Base-by-base conservation (phyloP, 2,797 vertebrate genomes). In the Poecilia gillii region DNA sequence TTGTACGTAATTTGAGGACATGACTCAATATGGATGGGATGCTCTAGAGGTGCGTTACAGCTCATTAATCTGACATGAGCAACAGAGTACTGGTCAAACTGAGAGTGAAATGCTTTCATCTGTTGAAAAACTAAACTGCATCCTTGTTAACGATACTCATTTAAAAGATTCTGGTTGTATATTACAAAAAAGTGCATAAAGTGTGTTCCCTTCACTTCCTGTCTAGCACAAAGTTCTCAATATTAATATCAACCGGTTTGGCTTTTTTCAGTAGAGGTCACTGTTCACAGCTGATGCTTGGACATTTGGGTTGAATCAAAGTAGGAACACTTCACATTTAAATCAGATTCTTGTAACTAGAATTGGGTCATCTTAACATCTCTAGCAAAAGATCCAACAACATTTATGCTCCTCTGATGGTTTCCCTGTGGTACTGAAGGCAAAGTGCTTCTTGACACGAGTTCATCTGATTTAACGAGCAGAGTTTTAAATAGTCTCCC, bases 41-140 rank as follows among this genome's bases (percentile, higher is more conserved):
- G 72, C 72, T 80, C 0, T 46, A 86, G 81, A 86, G 62, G 72
- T 31, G 31, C n/a, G 74, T 85, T 86, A 72, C 77, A 74, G 71
- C 75, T 92, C 88, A 85, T 91, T 87, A 89, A 36, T 66, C 66
- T 79, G 55, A 81, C 77, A 82, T 6, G 43, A 84, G 75, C 57
- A 45, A 81, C 75, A 73, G 88, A 87, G 75, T 46, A 36, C 66
- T 73, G 73, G 72, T 89, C 81, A 78, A 81, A 76, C 81, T 20
- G 62, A 11, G 23, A 23, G 18, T 36, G 33, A 39, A 66, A 66
- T 4, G 2, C 7, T 66, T 66, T 39, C 5, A 20, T 39, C 7
- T 66, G 62, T 39, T 39, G 13, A 33, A 62, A 62, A 33, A 62
- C 6, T 18, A 64, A 36, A 20, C 20, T 33, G 28, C 6, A 20